Conservation (phyloP, 2,888 invertebrate genomes). For the Boloria selene region DNA sequence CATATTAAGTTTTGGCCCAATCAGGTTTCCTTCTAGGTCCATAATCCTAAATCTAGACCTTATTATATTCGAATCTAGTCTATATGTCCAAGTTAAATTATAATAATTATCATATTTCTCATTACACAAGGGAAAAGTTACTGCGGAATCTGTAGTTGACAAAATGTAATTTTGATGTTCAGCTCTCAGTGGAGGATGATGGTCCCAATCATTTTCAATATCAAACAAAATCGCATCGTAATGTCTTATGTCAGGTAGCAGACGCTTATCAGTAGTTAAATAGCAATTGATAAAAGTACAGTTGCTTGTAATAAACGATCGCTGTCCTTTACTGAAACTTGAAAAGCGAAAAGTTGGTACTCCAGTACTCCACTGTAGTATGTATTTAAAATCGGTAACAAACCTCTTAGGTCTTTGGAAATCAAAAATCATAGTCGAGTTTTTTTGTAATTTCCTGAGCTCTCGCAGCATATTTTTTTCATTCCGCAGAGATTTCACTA, state of each 20-base stretch:
- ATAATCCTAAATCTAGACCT: constrained; percentile 55
- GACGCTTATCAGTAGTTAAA: constrained; percentile 58
- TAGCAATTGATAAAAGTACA: constrained; percentile 73
- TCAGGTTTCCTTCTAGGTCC: constrained; percentile 51
- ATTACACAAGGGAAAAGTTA: constrained; percentile 56
- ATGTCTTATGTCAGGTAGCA: constrained; percentile 56
- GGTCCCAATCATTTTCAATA: constrained; percentile 62
- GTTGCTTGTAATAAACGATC: constrained; percentile 53
- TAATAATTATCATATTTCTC: constrained; percentile 55
- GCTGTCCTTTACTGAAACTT: constrained; percentile 52
- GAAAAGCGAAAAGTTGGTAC: constrained; percentile 48
- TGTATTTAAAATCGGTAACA: constrained; percentile 60
- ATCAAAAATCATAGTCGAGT: constrained; percentile 42
- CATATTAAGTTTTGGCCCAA: constrained; percentile 67
- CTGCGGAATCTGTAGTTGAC: constrained; percentile 59
- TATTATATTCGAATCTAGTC: constrained; percentile 61
- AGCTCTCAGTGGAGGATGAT: constrained; percentile 53
- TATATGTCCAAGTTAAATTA: constrained; percentile 68
- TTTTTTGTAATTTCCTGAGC: constrained; percentile 45
- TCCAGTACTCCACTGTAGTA: constrained; percentile 58
- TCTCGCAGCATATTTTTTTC: constrained; percentile 47
- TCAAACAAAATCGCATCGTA: constrained; percentile 81
- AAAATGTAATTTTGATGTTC: constrained; percentile 77
- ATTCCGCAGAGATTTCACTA: constrained; percentile 42
- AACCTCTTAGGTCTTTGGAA: constrained; percentile 51